Evolutionary conservation across 2,888 invertebrate species (phyloP), one percentile per base, ranked within the genome.

Genomic region (Marronus borbonicus): DNA sequence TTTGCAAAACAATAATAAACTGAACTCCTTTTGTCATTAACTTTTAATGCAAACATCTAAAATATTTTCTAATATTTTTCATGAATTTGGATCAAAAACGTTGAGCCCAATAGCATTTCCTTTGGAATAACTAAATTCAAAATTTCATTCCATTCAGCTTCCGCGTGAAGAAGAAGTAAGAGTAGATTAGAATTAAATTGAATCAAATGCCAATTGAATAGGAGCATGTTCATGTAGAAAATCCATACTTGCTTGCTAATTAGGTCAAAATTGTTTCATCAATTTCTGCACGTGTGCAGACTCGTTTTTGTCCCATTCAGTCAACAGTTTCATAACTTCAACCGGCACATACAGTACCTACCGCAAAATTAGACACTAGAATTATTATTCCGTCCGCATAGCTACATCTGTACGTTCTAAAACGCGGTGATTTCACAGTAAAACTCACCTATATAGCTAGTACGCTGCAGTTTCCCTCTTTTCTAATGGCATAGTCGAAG

Each of bases 371-470:
- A 44, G 8, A 12, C 44, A 36, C 3, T 36, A 5, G 4, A 36
- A 36, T 36, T 36, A 36, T 44, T 44, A 44, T 44, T 12, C 0
- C 44, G 8, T 2, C 44, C 8, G 12, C 44, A 2, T 44, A 44
- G 12, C 44, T 44, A 44, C 44, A 44, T 36, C 31, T 36, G 31
- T 36, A 36, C 31, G 31, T 3, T 5, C 31, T 36, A 5, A 55
- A 55, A 2, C n/a, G 55, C n/a, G 17, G 5, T 55, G 14, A 12
- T 58, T 70, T 70, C 70, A 31, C 58, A 20, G 60, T 44, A 12
- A 24, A 44, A 49, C 72, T 74, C 36, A 74, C 72, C 72, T 24
- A 44, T 8, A 17, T 17, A 36, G 39, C 65, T 36, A 39, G 7
- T 2, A 17, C 17, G 39, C 2, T 14, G 17, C 17, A 14, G 64